Conservation (phyloP, 2,888 invertebrate species). For the Ichneumoninae sp. region DNA sequence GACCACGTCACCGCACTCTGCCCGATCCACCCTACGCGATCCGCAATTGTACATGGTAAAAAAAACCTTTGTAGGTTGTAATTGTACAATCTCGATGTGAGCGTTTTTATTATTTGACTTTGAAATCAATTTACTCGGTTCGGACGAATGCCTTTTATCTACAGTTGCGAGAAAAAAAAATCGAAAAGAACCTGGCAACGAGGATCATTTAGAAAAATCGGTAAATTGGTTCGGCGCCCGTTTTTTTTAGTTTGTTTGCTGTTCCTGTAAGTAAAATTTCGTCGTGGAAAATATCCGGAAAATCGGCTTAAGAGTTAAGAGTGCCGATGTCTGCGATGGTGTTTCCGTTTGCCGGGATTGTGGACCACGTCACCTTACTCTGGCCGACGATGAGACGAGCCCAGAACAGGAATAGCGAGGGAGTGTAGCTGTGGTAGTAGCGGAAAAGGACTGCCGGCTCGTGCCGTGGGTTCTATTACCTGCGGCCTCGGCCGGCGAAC, state of each 20-base stretch:
- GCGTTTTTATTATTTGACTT: too few relatives aligned
- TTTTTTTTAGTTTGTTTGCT: constrained; percentile 10
- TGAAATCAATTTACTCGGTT: too few relatives aligned
- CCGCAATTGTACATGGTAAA: too few relatives aligned
- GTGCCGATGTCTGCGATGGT: background rate
- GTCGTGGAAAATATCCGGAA: constrained; percentile 62
- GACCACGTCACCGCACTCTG: constrained; percentile 6
- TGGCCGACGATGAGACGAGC: background rate
- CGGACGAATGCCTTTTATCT: too few relatives aligned
- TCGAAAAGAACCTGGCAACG: background rate
- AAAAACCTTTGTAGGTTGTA: too few relatives aligned
- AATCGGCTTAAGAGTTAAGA: constrained; percentile 69
- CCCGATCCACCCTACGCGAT: too few relatives aligned
- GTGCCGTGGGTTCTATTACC: constrained; percentile 75
- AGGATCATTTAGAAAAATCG: background rate
- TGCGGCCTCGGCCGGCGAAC: constrained; percentile 61
- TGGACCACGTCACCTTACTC: constrained; percentile 4
- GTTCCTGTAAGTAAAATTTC: constrained; percentile 20
- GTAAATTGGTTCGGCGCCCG: constrained; percentile 3
- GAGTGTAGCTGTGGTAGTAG: background rate
- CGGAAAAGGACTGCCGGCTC: constrained; percentile 72
- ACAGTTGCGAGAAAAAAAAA: too few relatives aligned
- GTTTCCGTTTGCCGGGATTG: constrained; percentile 1
- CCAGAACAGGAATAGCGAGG: background rate
- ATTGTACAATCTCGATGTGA: too few relatives aligned